A percentile compares a stretch with the other conserved stretches of the same genome.
These are phyloP conservation scores for Actias luna DNA, from an alignment of 2,888 invertebrate species.

Conservation along the genomic window DNA sequence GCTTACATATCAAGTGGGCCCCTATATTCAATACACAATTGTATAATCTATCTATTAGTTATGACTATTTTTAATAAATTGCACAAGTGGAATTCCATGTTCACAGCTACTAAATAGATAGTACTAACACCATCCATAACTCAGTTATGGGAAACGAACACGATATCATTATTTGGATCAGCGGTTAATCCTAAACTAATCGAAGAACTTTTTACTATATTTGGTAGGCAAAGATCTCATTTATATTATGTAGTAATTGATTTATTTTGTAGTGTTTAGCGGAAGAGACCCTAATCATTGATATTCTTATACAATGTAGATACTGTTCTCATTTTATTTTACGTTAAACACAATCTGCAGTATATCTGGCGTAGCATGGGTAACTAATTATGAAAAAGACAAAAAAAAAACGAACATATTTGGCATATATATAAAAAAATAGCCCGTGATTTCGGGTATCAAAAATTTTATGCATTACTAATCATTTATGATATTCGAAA, in stretches of 20 bases:
- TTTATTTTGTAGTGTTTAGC: slow-evolving; percentile 42
- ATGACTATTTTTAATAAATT: slow-evolving; percentile 80
- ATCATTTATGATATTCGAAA: slow-evolving; percentile 72
- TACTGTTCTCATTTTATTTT: background rate
- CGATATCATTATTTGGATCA: slow-evolving; percentile 56
- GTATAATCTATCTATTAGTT: slow-evolving; percentile 80
- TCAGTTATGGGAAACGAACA: slow-evolving; percentile 59
- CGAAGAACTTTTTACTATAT: slow-evolving; percentile 55
- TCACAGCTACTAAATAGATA: slow-evolving; percentile 73
- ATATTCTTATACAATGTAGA: background rate
- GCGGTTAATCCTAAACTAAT: slow-evolving; percentile 51
- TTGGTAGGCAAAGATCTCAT: slow-evolving; percentile 71
- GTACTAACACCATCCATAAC: slow-evolving; percentile 66
- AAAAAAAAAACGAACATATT: too few relatives aligned
- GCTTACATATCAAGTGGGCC: slow-evolving; percentile 73
- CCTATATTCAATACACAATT: slow-evolving; percentile 79
- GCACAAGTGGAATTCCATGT: slow-evolving; percentile 80
- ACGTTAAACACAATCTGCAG: background rate
- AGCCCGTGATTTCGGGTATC: background rate
- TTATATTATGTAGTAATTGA: slow-evolving; percentile 64
- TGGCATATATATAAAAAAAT: background rate
- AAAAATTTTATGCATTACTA: slow-evolving; percentile 62
- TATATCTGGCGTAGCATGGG: background rate
- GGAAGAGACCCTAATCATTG: background rate
- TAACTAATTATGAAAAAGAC: too few relatives aligned